Conservation (phyloP, 2,888 invertebrate species). For the Drosophila silvestris region DNA sequence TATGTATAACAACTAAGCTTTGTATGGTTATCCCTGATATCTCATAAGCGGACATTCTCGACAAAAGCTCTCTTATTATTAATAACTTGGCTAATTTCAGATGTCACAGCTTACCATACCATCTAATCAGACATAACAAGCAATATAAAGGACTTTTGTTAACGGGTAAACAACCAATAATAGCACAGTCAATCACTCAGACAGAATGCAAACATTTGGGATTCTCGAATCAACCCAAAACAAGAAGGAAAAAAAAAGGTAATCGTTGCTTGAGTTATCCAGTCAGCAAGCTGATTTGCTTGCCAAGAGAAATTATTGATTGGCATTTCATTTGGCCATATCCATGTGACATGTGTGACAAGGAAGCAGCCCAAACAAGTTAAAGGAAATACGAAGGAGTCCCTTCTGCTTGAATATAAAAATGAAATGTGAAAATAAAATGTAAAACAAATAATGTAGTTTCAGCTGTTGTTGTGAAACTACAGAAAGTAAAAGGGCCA, state of each 20-base stretch:
- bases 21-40: neutral
- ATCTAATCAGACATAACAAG: slow-evolving; percentile 47
- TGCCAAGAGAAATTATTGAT: slow-evolving; percentile 70
- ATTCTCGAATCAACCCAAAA: slow-evolving; percentile 56
- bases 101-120: neutral
- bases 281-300: slow-evolving; percentile 22
- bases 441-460: slow-evolving; percentile 49
- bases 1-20: neutral
- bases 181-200: slow-evolving; percentile 32
- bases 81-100: slow-evolving; percentile 38
- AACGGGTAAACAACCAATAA: slow-evolving; percentile 48
- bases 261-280: slow-evolving; percentile 65
- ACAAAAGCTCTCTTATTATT: neutral
- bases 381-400: slow-evolving; percentile 54
- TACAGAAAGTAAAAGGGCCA: slow-evolving; percentile 23
- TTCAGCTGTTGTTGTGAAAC: slow-evolving; percentile 71
- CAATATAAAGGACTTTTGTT: slow-evolving; percentile 41
- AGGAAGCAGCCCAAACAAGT: slow-evolving; percentile 48
- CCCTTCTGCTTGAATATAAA: slow-evolving; percentile 23
- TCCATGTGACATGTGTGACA: slow-evolving; percentile 50
- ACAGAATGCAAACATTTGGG: slow-evolving; percentile 57
- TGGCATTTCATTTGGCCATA: slow-evolving; percentile 70
- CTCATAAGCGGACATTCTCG: neutral
- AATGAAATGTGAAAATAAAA: slow-evolving; percentile 19
- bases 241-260: slow-evolving; percentile 25